Conservation (phyloP, 1,140 invertebrate species). For the Solenopsis fugax region DNA sequence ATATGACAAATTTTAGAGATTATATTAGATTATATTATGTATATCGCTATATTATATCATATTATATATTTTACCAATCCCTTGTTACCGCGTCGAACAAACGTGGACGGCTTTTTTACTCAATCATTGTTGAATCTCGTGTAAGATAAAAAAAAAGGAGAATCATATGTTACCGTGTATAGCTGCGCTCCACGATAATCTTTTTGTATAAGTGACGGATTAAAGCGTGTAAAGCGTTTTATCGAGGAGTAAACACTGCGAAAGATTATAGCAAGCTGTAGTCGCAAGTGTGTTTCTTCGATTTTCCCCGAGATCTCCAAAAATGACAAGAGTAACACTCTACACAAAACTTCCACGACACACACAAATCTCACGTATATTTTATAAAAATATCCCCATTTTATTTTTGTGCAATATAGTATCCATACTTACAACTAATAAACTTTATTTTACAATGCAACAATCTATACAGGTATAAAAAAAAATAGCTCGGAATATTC, state of each 20-base stretch:
- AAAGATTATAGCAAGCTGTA: constrained; percentile 81
- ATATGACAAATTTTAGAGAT: constrained; percentile 76
- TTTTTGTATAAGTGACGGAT: constrained; percentile 82
- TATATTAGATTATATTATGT: constrained; percentile 81
- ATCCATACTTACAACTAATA: constrained; percentile 33
- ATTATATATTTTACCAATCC: constrained; percentile 84
- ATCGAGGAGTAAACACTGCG: constrained; percentile 79
- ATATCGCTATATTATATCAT: constrained; percentile 78
- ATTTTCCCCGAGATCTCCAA: constrained; percentile 39
- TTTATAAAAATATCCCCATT: constrained; percentile 45
- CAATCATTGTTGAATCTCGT: constrained; percentile 86
- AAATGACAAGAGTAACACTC: constrained; percentile 11
- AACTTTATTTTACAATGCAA: constrained; percentile 66
- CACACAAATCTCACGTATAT: constrained; percentile 26
- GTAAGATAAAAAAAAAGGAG: constrained; percentile 82
- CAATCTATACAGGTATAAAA: constrained; percentile 39
- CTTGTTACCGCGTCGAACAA: constrained; percentile 83
- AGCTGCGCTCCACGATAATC: constrained; percentile 80
- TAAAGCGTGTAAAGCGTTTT: constrained; percentile 78
- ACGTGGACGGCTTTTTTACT: constrained; percentile 85
- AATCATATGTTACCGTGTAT: constrained; percentile 83
- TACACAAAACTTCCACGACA: constrained; percentile 17
- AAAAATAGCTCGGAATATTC: constrained; percentile 34
- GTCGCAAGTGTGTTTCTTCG: constrained; percentile 74
- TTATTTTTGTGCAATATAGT: constrained; percentile 46